Percentiles rank a stretch among this genome's conserved stretches.
phyloP scores from a whole-genome alignment of 35 echinoderm and acorn worm genomes.

The Anneissia japonica region DNA sequence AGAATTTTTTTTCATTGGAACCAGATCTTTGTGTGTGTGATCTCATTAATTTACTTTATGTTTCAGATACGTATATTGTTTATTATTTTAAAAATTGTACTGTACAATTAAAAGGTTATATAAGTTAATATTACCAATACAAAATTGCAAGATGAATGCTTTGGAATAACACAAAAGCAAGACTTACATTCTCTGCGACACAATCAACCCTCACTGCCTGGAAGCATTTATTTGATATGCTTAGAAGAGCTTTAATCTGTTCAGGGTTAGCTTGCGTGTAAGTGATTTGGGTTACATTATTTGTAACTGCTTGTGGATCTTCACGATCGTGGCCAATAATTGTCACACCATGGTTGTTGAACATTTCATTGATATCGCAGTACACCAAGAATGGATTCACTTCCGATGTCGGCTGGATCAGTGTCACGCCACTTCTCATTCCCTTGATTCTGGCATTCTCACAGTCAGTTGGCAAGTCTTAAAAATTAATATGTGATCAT shows the following conservation, averaged over 20 bases:
- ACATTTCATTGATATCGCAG: slow-evolving; percentile 8
- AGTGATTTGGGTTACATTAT: neutral
- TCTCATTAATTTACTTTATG: too few species aligned
- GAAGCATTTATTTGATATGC: neutral
- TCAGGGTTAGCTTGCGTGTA: neutral
- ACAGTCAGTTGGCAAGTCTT: neutral
- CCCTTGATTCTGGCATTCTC: neutral
- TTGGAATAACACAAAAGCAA: neutral
- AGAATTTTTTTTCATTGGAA: too few species aligned
- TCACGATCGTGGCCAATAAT: slow-evolving; percentile 3
- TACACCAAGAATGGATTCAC: slow-evolving; percentile 3
- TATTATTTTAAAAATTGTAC: too few species aligned
- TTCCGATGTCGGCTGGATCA: neutral
- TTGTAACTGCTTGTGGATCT: neutral
- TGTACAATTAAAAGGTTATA: too few species aligned
- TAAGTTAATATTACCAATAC: too few species aligned
- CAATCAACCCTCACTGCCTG: neutral
- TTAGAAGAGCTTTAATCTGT: neutral
- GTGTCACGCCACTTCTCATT: neutral
- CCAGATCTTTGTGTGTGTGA: too few species aligned
- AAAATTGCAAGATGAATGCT: too few species aligned
- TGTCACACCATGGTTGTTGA: slow-evolving; percentile 9
- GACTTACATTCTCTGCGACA: neutral
- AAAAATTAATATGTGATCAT: too few species aligned
- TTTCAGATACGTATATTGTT: too few species aligned